Evolutionary conservation across 2,113 vertebrate species (phyloP), one percentile per base, ranked within the genome.

Genomic region (Muscicapa adusta): DNA sequence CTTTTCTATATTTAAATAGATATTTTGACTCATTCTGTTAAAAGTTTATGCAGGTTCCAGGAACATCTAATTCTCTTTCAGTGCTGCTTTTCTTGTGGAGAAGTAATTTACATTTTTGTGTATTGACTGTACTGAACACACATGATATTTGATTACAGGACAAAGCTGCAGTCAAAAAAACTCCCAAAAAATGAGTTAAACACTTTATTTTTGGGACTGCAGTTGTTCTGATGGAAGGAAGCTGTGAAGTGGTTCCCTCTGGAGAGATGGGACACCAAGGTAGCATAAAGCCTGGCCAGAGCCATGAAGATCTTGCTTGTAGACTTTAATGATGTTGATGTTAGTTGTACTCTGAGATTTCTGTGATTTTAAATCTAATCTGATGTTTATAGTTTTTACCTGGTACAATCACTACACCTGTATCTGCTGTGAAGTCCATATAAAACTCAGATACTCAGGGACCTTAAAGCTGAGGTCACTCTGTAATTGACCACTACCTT

Each of bases 71-170:
- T 94, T 89, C 81, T 81, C 72, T 91, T 56, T 81, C 67, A 63
- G 51, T 80, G 47, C 51, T 88, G 81, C 85, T 89, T 95, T 97
- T 92, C 63, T 93, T 94, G 93, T 89, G 88, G 74, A 95, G 81
- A 93, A 94, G 74, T 77, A 66, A 94, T 97, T 89, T 85, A 76
- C 88, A 77, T 95, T 95, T 95, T 91, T 96, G 25, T 74, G 67
- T 80, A 56, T 91, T 79, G 89, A 89, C 85, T 91, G 56, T 91
- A 25, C 83, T 71, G 70, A 71, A 56, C 3, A 10, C 79, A 71
- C 65, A 70, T 25, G 60, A 47, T 73, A 56, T 42, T 88, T 88
- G 83, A 62, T 93, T 85, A 48, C 65, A 67, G 72, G 72, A 88
- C 48, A n/a, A 77, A 91, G 28, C 60, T 70, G 33, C 36, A 83